Base-by-base conservation (phyloP, 1,140 invertebrate species). In the Dinothrombium tinctorium region DNA sequence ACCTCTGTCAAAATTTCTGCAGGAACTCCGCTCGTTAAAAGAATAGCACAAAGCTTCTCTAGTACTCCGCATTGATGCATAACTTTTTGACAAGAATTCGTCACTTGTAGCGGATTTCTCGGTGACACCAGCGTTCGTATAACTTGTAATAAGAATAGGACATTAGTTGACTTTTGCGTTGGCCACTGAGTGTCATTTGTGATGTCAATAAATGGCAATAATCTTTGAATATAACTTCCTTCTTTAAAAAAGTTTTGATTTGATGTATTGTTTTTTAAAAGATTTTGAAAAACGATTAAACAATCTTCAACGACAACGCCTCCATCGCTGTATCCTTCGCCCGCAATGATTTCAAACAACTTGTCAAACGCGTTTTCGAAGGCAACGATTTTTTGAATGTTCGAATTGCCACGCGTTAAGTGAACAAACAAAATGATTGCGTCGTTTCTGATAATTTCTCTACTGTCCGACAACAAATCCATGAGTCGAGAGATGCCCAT, bases 191-290 rank as follows among this genome's bases (percentile, higher is more conserved):
- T 55, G 19, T 80, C 76, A 26, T 76, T 73, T 2, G 68, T 22
- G 76, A 63, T 41, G 69, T 66, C 56, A 87, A 90, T 73, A 86
- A 94, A 36, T 75, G 76, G 56, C 8, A 77, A 62, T 48, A 95
- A 61, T 47, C 71, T 72, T 53, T 89, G 80, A 47, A 96, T 86
- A 53, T 87, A 92, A 54, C 74, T 65, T 62, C 74, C 87, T 68
- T 98, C 94, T 63, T 92, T 86, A 54, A 99, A 98, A 56, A 92
- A 90, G 54, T 87, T 94, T 55, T 96, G 89, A 65, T 98, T 99
- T 43, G 86, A 94, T 4, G 79, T 72, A 56, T 99, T 99, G 52
- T 86, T 89, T 52, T 79, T 75, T 2, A 99, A 59, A 36, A 99
- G 64, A 63, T 92, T 95, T 22, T 94, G 61, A 68, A 98, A 76